Evolutionary conservation across 2,797 vertebrate genomes (phyloP).

Genomic region (Pteronotus mesoamericanus): DNA sequence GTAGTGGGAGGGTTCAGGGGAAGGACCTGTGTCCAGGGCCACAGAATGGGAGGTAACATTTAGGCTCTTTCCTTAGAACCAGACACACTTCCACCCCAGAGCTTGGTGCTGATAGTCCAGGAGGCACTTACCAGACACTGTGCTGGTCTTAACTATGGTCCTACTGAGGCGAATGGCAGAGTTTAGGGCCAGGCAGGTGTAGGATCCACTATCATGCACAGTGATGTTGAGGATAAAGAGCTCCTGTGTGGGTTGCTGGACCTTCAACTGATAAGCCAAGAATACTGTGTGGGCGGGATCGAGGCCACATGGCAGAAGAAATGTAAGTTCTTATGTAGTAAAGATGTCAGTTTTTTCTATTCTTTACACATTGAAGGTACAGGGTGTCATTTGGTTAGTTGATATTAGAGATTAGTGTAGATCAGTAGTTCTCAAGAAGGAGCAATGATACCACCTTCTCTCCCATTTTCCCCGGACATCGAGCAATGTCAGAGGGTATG

Average conservation of each 20-base stretch:
- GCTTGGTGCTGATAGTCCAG: not conserved
- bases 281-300: slow-evolving; percentile 33
- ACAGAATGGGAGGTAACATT: not conserved
- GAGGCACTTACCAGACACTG: slow-evolving; percentile 47
- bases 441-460: not conserved
- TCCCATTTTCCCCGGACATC: not conserved
- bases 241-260: not conserved
- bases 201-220: slow-evolving; percentile 7
- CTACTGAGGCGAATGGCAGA: not conserved
- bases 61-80: not conserved
- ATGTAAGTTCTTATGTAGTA: not conserved
- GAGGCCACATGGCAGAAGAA: slow-evolving; percentile 23
- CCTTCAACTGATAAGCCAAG: not conserved
- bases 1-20: not conserved
- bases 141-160: not conserved
- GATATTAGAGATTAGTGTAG: not conserved
- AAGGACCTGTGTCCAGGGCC: not conserved
- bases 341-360: not conserved
- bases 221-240: not conserved
- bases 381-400: not conserved
- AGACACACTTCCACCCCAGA: not conserved
- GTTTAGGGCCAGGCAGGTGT: slow-evolving; percentile 45
- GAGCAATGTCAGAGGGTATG: not conserved
- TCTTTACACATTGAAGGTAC: too few relatives aligned
- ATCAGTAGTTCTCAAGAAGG: not conserved